Evolutionary conservation across 2,888 invertebrate species (phyloP), one percentile per base, ranked within the genome.

Genomic region (Schizaphis graminum): DNA sequence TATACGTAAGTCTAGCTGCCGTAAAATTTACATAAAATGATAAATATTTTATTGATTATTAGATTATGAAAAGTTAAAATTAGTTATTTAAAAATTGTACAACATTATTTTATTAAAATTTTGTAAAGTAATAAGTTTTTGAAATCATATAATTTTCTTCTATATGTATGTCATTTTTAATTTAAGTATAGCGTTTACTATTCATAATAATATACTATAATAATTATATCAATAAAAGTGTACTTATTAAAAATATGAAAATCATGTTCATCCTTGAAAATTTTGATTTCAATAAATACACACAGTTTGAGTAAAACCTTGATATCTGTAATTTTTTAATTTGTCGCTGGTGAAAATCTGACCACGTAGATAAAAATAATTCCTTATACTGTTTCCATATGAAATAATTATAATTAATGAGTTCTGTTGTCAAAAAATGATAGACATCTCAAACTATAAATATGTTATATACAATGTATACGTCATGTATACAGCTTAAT

Each of bases 231-330:
- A 44, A 44, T 85, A 44, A 85, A 41, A 85, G 26, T 44, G 44
- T 85, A 85, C 26, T 26, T 49, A 53, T 35, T 91, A 77, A 7
- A n/a, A 77, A 49, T 77, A n/a, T 67, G 35, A 35, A 77, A 77
- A 35, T 77, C 13, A 41, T 21, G 8, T 56, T 44, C 5, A 56
- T 85, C 91, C 91, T 56, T 91, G 41, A 56, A 85, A 85, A 21
- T 44, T 21, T 56, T 44, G 5, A 84, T 53, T 84, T 44, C 16
- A 89, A 89, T 85, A 85, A n/a, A 56, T n/a, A 53, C 41, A 10
- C 16, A 91, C 44, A 85, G 26, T 91, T 91, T 77, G 4, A 77
- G n/a, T 91, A 77, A 91, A 85, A 44, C 91, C n/a, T 91, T 77
- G 35, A 90, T 90, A 5, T n/a, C 56, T 44, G 28, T 56, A 56